Evolutionary conservation across 2,797 vertebrate genomes (phyloP).

Genomic region (Gallinago solitaria): DNA sequence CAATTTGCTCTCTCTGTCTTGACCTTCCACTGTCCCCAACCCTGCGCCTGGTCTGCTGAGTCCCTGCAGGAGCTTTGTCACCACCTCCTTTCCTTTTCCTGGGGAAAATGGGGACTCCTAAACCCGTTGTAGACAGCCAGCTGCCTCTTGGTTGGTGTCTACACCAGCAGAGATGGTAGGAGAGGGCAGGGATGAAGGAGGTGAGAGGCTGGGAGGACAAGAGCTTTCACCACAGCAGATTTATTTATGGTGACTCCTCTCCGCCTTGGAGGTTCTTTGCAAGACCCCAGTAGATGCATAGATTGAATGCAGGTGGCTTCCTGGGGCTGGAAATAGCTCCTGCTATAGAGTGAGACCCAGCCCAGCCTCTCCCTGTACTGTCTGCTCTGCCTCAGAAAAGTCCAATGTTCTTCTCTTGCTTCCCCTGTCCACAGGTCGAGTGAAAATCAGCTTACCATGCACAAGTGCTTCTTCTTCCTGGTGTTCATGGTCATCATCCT

Average conservation of each 20-base stretch:
- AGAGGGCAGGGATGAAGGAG: neutral
- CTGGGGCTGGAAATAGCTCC: neutral
- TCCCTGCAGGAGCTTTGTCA: neutral
- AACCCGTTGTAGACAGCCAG: neutral
- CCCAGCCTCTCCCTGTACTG: neutral
- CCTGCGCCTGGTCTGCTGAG: neutral
- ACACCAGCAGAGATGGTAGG: neutral
- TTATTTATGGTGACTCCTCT: neutral
- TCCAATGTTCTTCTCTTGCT: neutral
- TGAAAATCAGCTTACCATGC: slow-evolving; percentile 93
- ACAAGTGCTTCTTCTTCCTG: slow-evolving; percentile 95
- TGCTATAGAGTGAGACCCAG: neutral
- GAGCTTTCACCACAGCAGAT: neutral
- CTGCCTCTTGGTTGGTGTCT: neutral
- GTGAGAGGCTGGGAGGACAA: neutral
- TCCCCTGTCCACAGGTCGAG: slow-evolving; percentile 79
- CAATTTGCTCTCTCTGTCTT: neutral
- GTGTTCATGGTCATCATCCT: slow-evolving; percentile 98
- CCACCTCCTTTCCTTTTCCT: neutral
- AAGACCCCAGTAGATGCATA: neutral
- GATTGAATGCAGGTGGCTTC: neutral
- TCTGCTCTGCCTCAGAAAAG: neutral
- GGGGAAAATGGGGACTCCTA: fast-evolving
- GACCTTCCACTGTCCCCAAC: neutral
- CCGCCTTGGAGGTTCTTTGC: neutral